Conservation (phyloP, 2,113 vertebrate genomes). For the Gymnorhina tibicen region DNA sequence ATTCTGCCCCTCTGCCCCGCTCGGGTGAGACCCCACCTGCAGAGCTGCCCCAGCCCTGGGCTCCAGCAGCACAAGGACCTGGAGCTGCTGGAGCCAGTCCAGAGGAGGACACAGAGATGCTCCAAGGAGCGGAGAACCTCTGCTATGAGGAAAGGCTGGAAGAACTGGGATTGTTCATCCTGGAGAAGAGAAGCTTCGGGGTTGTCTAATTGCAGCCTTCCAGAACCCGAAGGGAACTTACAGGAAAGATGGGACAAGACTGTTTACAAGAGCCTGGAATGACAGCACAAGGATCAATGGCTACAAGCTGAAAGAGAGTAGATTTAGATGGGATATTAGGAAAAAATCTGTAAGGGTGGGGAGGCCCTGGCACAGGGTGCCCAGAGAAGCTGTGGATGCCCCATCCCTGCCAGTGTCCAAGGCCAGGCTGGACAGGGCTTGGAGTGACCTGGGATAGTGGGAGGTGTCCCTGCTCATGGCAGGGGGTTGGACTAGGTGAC, state of each 20-base stretch:
- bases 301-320: not conserved
- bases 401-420: not conserved
- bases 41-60: not conserved
- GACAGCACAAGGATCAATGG: not conserved
- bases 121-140: fast-evolving
- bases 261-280: not conserved
- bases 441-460: fast-evolving
- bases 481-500: fast-evolving
- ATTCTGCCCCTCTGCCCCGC: not conserved
- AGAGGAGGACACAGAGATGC: not conserved
- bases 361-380: fast-evolving
- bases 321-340: too few relatives aligned
- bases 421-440: fast-evolving
- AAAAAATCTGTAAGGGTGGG: not conserved
- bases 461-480: not conserved
- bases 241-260: not conserved
- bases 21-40: not conserved
- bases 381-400: not conserved
- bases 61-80: not conserved
- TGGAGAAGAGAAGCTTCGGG: fast-evolving
- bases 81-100: not conserved
- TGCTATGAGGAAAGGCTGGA: fast-evolving
- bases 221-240: not conserved
- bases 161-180: too few relatives aligned
- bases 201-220: not conserved